These are phyloP conservation scores for Leptonema lineaticorne DNA, from an alignment of 1,140 invertebrate species.

Conservation along the genomic window DNA sequence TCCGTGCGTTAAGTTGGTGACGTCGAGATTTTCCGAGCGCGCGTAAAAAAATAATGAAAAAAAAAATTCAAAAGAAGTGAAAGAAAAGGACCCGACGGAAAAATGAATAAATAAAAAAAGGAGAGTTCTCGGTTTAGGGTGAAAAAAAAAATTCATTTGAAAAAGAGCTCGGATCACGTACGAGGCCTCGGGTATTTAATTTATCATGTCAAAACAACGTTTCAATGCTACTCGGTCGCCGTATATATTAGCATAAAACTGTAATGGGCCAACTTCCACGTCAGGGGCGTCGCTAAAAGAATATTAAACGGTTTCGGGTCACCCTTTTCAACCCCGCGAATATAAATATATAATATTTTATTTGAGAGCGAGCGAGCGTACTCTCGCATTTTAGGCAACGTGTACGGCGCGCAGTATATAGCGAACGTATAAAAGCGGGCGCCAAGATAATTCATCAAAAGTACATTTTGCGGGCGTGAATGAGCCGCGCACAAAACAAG, in stretches of 20 bases:
- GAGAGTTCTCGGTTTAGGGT: neutral
- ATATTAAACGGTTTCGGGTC: constrained; percentile 25
- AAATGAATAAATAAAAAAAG: too few species aligned
- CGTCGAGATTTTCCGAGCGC: too few species aligned
- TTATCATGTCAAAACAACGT: constrained; percentile 19
- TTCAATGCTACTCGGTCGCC: constrained; percentile 5
- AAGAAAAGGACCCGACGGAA: neutral
- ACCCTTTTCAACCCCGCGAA: constrained; percentile 13
- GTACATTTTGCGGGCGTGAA: constrained; percentile 16
- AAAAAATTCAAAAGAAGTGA: too few species aligned
- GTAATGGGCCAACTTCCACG: constrained; percentile 19
- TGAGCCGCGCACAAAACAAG: constrained; percentile 15
- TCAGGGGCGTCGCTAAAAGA: constrained; percentile 3
- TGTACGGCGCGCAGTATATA: too few species aligned
- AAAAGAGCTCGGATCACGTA: constrained; percentile 11
- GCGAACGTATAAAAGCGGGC: too few species aligned
- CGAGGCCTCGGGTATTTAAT: constrained; percentile 2
- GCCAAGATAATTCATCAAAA: constrained; percentile 22
- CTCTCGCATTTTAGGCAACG: too few species aligned
- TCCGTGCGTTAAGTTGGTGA: too few species aligned
- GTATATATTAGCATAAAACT: constrained; percentile 13
- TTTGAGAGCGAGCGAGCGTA: neutral
- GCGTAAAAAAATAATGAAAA: too few species aligned
- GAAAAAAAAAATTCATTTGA: neutral
- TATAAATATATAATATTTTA: constrained; percentile 21